These are phyloP conservation scores for Spodoptera exigua DNA, from an alignment of 2,888 invertebrate genomes.

Conservation along the genomic window DNA sequence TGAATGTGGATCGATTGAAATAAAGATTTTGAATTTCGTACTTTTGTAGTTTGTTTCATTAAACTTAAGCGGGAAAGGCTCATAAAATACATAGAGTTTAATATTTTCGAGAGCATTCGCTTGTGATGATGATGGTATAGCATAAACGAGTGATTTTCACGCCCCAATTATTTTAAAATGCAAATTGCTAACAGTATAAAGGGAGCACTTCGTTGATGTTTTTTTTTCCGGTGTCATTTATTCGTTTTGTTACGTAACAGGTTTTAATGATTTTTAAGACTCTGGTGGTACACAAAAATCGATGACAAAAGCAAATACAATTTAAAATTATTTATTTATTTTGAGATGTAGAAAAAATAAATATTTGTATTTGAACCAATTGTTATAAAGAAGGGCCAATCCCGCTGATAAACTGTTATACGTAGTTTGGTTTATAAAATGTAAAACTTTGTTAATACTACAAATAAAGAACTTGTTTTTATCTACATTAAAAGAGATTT, in stretches of 20 bases:
- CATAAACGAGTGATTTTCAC: slow-evolving; percentile 39
- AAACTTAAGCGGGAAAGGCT: neutral
- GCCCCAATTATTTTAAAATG: slow-evolving; percentile 50
- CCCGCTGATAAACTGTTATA: too few species aligned
- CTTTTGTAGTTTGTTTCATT: neutral
- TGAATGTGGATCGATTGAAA: too few species aligned
- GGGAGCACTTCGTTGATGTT: neutral
- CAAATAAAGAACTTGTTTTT: too few species aligned
- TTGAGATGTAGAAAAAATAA: too few species aligned
- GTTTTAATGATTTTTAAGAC: slow-evolving; percentile 8
- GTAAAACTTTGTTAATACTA: neutral
- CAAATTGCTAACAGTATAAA: slow-evolving; percentile 11
- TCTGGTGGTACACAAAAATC: too few species aligned
- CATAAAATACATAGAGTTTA: slow-evolving; percentile 15
- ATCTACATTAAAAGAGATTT: too few species aligned
- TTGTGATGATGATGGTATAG: slow-evolving; percentile 24
- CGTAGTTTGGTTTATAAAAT: neutral
- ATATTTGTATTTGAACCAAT: too few species aligned
- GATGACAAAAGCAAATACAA: too few species aligned
- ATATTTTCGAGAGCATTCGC: slow-evolving; percentile 14
- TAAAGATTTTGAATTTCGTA: too few species aligned
- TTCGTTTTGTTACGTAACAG: slow-evolving; percentile 1
- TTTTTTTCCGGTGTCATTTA: slow-evolving; percentile 10
- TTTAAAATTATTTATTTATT: too few species aligned
- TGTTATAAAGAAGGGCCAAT: too few species aligned